Conservation (phyloP, 2,113 vertebrate species). For the Noturus placidus region DNA sequence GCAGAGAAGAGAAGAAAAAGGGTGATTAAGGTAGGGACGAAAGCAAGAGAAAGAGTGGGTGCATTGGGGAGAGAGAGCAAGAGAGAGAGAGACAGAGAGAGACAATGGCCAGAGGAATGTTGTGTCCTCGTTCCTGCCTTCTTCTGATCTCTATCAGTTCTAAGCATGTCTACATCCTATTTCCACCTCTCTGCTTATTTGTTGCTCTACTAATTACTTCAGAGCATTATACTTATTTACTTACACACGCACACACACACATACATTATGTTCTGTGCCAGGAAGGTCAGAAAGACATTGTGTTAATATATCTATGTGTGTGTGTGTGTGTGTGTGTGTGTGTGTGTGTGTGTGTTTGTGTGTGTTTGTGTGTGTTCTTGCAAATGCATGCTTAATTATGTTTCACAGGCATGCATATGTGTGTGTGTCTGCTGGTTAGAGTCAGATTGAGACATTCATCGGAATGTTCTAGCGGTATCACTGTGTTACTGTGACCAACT, state of each 20-base stretch:
- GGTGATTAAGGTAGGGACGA: not conserved
- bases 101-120: not conserved
- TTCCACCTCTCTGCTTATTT: conserved; percentile 7
- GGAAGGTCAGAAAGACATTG: not conserved
- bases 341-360: not conserved
- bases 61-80: not conserved
- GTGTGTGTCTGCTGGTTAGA: not conserved
- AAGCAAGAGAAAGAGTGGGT: not conserved
- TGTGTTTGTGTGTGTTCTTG: not conserved
- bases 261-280: not conserved
- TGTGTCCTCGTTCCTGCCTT: conserved; percentile 12
- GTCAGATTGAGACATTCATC: conserved; percentile 49
- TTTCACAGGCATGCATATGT: not conserved
- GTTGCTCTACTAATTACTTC: not conserved
- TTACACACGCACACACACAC: not conserved
- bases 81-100: not conserved
- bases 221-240: not conserved
- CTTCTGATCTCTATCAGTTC: not conserved
- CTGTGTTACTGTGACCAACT: not conserved
- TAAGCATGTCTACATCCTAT: not conserved
- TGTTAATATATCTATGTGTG: conserved; percentile 13
- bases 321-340: not conserved
- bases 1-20: not conserved
- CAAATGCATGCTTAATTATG: not conserved
- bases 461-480: conserved; percentile 29